Conservation (phyloP, 2,888 invertebrate species). For the Volucella bombylans region DNA sequence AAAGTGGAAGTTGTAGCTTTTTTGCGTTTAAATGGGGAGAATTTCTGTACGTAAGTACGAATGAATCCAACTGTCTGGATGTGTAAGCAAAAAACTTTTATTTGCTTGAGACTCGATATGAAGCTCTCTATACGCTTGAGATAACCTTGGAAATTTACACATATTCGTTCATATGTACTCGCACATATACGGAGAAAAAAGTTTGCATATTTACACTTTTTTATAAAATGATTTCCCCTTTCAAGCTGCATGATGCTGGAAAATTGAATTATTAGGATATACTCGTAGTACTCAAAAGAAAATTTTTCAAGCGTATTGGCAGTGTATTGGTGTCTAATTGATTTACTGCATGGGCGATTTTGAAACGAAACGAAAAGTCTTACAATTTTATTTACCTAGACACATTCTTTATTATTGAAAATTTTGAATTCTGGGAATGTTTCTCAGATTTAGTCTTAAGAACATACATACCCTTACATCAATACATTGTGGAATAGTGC, state of each 20-base stretch:
- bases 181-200: not conserved
- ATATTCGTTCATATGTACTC: not conserved
- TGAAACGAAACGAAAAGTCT: not conserved
- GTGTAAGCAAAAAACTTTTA: too few relatives aligned
- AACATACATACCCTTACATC: too few relatives aligned
- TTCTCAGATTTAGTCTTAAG: too few relatives aligned
- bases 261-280: constrained; percentile 8
- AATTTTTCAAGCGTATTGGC: constrained; percentile 4
- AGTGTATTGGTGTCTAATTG: not conserved
- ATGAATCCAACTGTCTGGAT: too few relatives aligned
- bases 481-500: too few relatives aligned
- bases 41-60: too few relatives aligned
- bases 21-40: not conserved
- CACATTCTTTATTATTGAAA: too few relatives aligned
- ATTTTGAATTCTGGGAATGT: too few relatives aligned
- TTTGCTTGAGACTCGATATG: too few relatives aligned
- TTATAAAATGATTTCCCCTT: not conserved
- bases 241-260: not conserved
- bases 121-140: too few relatives aligned
- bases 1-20: not conserved
- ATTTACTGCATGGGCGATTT: not conserved
- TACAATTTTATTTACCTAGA: too few relatives aligned
- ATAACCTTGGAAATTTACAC: not conserved
- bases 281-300: not conserved
- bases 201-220: not conserved